Evolutionary conservation across 1,140 invertebrate genomes (phyloP), one percentile per base, ranked within the genome.

Genomic region (Oryctes rhinoceros): DNA sequence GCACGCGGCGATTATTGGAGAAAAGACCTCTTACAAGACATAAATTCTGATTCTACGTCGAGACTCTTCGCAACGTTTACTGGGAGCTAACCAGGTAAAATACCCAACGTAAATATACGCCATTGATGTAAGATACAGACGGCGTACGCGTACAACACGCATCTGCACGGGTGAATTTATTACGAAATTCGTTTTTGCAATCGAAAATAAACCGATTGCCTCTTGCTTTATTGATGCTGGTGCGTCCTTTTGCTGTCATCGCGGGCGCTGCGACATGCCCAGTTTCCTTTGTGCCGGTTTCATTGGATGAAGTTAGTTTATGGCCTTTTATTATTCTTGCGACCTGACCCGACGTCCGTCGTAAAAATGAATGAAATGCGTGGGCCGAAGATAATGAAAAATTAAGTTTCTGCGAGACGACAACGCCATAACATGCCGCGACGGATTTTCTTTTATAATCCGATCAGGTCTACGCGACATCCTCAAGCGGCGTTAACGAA

Each of bases 351-450:
- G n/a, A 53, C 49, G 49, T 53, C 49, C 49, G 49, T 53, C 49
- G n/a, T 53, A 53, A 53, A 53, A 53, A 53, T 53, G 49, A 53
- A 53, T 18, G 49, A 53, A 53, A 53, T 53, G 49, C 49, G 49
- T 15, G n/a, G 49, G 49, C 0, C 7, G 13, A 15, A 13, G 49
- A 53, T 53, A 53, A 53, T 53, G 49, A 53, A 53, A 53, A 53
- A 53, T 53, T 53, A 53, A 53, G 49, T 18, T 53, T 53, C n/a
- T 53, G 49, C n/a, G 49, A 53, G 49, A 13, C 49, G 49, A 15
- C 49, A 53, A 53, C 49, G 49, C 49, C n/a, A 18, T 53, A 53
- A 53, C n/a, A 53, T 15, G 13, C 47, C n/a, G 49, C n/a, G 49
- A 53, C 49, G 49, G 49, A 53, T 53, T 53, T 48, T 10, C 39